Evolutionary conservation across 2,888 invertebrate species (phyloP).

Genomic region (Mystacides longicornis): DNA sequence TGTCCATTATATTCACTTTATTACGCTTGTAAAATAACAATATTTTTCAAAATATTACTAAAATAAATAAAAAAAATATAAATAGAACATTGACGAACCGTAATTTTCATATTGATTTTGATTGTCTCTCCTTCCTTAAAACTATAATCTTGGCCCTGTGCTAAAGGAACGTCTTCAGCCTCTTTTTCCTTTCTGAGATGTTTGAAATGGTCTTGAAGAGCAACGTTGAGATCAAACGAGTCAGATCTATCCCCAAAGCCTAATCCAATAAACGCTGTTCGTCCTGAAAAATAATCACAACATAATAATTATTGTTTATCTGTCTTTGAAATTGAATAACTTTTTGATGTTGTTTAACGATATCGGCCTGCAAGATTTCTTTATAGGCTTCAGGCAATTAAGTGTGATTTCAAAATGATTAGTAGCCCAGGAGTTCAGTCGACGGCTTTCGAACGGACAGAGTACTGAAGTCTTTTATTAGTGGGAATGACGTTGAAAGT

Average conservation of each 20-base stretch:
- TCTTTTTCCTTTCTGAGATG: conserved; percentile 80
- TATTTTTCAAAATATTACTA: too few relatives aligned
- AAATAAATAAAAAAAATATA: not conserved
- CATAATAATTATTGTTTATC: not conserved
- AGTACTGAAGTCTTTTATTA: too few relatives aligned
- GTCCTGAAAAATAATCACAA: conserved; percentile 44
- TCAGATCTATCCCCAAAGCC: conserved; percentile 98
- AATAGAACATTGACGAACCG: conserved; percentile 49
- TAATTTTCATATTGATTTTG: conserved; percentile 97
- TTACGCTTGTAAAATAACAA: too few relatives aligned
- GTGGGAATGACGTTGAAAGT: too few relatives aligned
- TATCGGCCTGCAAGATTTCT: too few relatives aligned
- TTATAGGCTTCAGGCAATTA: too few relatives aligned
- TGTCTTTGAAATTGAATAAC: too few relatives aligned
- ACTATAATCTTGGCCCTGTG: conserved; percentile 82
- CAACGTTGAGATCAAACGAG: conserved; percentile 97
- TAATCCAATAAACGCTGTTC: conserved; percentile 91
- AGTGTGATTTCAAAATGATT: too few relatives aligned
- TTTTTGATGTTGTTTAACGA: too few relatives aligned
- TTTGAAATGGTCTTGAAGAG: conserved; percentile 97
- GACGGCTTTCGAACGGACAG: too few relatives aligned
- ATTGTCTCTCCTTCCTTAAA: conserved; percentile 99
- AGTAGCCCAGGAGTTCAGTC: too few relatives aligned
- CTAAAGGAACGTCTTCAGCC: conserved; percentile 63
- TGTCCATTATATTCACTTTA: not conserved